A percentile compares a stretch with the other conserved stretches of the same genome.
Evolutionary conservation across 2,888 invertebrate genomes (phyloP).

Genomic region (Caenorhabditis plicata): DNA sequence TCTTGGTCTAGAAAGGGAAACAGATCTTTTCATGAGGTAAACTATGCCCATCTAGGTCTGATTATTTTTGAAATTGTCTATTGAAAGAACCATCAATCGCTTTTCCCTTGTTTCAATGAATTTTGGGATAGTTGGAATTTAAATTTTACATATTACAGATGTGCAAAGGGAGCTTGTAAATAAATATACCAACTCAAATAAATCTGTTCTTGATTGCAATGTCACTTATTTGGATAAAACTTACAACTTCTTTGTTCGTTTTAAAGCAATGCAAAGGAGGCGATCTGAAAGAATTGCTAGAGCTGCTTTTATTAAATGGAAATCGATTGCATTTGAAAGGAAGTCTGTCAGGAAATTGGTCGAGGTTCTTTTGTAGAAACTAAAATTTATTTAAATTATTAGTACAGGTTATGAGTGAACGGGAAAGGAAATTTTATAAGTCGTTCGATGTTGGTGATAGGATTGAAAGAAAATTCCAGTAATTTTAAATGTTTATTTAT

Average conservation of each 20-base stretch:
- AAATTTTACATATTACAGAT: conserved; percentile 6
- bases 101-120: too few species aligned
- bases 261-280: conserved; percentile 7
- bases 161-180: not conserved
- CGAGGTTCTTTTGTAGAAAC: not conserved
- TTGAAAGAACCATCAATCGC: too few species aligned
- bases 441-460: conserved; percentile 1
- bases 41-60: too few species aligned
- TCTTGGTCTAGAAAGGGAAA: too few species aligned
- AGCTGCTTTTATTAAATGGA: conserved; percentile 11
- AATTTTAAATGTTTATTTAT: too few species aligned
- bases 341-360: not conserved
- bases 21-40: too few species aligned
- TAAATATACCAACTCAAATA: conserved; percentile 4
- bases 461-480: conserved; percentile 10
- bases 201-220: too few species aligned
- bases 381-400: too few species aligned
- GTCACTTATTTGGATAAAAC: too few species aligned
- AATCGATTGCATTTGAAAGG: not conserved
- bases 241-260: conserved; percentile 1
- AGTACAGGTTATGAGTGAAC: too few species aligned
- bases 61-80: too few species aligned
- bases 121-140: too few species aligned
- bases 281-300: conserved; percentile 9
- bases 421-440: conserved; percentile 12